These are phyloP conservation scores for Dufourea novaeangliae DNA, from an alignment of 1,140 invertebrate species.

Conservation along the genomic window DNA sequence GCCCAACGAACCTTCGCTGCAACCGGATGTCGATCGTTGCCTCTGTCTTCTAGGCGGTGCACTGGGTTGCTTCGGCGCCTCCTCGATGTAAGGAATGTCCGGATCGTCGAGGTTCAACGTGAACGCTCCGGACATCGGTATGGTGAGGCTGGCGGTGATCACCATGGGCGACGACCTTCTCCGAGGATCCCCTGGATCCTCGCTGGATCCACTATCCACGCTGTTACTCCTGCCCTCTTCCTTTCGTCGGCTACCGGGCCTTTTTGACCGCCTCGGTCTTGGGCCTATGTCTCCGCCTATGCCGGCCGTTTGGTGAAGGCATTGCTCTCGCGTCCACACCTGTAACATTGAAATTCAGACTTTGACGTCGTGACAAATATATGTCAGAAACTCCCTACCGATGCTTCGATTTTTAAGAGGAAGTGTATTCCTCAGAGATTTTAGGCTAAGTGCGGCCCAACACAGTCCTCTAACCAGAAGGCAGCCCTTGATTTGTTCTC, in stretches of 20 bases:
- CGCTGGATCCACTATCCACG: slow-evolving; percentile 80
- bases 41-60: slow-evolving; percentile 76
- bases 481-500: too few species aligned
- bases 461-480: too few species aligned
- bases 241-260: slow-evolving; percentile 77
- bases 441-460: too few species aligned
- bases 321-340: slow-evolving; percentile 87
- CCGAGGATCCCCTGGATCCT: slow-evolving; percentile 78
- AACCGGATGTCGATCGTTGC: slow-evolving; percentile 77
- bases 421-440: too few species aligned
- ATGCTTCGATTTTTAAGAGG: too few species aligned
- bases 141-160: slow-evolving; percentile 91
- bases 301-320: slow-evolving; percentile 87
- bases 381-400: too few species aligned
- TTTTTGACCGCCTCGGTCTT: slow-evolving; percentile 73
- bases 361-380: too few species aligned
- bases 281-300: slow-evolving; percentile 82
- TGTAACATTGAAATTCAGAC: slow-evolving; percentile 32
- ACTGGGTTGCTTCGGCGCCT: slow-evolving; percentile 76
- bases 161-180: slow-evolving; percentile 84
- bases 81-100: slow-evolving; percentile 89
- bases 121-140: slow-evolving; percentile 84
- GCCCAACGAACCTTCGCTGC: slow-evolving; percentile 79
- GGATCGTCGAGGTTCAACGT: slow-evolving; percentile 84
- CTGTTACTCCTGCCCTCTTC: slow-evolving; percentile 82